phyloP scores from a whole-genome alignment of 1,140 invertebrate genomes.

The Whitmania pigra region DNA sequence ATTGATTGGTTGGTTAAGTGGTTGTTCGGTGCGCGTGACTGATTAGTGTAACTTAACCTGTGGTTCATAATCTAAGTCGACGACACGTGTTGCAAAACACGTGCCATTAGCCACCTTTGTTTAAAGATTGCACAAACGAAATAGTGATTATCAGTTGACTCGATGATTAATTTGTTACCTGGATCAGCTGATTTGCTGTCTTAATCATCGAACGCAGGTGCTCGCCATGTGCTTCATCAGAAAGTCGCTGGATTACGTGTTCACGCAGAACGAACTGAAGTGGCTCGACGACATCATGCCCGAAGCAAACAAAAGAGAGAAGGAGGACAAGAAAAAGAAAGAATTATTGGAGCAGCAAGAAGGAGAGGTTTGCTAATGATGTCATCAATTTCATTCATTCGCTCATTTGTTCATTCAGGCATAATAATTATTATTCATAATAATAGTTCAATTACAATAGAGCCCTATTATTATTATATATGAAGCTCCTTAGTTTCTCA shows the following conservation, averaged over 20 bases:
- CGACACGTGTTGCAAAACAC: too few species aligned
- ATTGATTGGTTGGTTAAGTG: too few species aligned
- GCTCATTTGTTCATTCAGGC: not conserved
- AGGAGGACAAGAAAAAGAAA: slow-evolving; percentile 18
- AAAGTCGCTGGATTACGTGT: slow-evolving; percentile 76
- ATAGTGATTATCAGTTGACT: not conserved
- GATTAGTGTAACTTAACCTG: too few species aligned
- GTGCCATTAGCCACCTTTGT: not conserved
- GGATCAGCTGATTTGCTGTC: not conserved
- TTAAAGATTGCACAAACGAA: not conserved
- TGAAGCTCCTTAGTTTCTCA: too few species aligned
- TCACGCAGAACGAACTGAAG: slow-evolving; percentile 76
- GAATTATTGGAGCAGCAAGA: slow-evolving; percentile 4
- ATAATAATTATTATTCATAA: too few species aligned
- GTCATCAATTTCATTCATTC: not conserved
- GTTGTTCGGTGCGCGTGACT: too few species aligned
- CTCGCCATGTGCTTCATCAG: slow-evolving; percentile 82
- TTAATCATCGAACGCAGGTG: not conserved
- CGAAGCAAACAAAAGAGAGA: slow-evolving; percentile 34
- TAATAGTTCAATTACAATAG: too few species aligned
- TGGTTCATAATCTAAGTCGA: too few species aligned
- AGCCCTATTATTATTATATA: too few species aligned
- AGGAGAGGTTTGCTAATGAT: not conserved
- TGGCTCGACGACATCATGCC: slow-evolving; percentile 91
- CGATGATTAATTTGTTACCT: not conserved